Evolutionary conservation across 2,797 vertebrate genomes (phyloP), one percentile per base, ranked within the genome.

Genomic region (Propithecus deckenii): DNA sequence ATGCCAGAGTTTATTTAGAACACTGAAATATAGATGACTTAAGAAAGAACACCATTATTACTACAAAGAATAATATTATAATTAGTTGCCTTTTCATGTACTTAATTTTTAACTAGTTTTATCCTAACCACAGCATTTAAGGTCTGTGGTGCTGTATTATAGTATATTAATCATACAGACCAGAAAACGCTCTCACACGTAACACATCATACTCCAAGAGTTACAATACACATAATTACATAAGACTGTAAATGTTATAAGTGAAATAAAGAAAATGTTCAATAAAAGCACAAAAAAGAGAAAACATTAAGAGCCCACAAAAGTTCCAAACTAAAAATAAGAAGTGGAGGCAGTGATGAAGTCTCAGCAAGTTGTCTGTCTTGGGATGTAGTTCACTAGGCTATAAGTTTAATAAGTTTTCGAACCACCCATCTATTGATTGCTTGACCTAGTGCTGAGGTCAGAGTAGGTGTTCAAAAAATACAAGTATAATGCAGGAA

Each of bases 101-200:
- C 15, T 86, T 89, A 10, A 67, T 43, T 85, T 91, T 95, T 55
- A 93, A 94, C 10, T 91, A 41, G 48, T 95, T 63, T 75, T 94
- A 94, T 90, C 89, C 15, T 93, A 12, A 74, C 11, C 9, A 92
- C 1, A n/a, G 30, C 41, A 55, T 50, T 88, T 55, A 91, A 85
- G 9, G 46, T 71, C 18, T 74, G 30, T 10, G 52, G 63, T 25
- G 67, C 30, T 20, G 28, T 25, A 38, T 71, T 67, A 95, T 30
- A 35, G 35, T 83, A 43, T 25, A 35, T 50, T 83, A 94, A 48
- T 93, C 71, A 84, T 20, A 79, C 23, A 87, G 7, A 76, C 4
- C 8, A 18, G 38, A 43, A 80, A 87, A 69, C 15, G 12, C 32
- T 72, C 30, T 91, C 35, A 30, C 5, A 52, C 35, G 52, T 25